Conservation (phyloP, 2,797 vertebrate genomes). For the Myotis vivesi region DNA sequence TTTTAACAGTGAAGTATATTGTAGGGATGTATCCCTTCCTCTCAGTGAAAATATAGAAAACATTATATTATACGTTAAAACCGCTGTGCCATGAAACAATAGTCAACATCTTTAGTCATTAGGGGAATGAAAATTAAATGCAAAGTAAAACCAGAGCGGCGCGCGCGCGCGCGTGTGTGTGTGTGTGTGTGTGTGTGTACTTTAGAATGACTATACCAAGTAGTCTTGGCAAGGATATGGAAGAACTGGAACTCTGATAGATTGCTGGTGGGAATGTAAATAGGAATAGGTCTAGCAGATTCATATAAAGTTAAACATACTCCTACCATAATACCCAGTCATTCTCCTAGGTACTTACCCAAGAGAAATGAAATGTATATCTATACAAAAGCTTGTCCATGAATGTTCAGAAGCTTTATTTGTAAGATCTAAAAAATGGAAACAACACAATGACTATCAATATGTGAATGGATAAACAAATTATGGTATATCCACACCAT, state of each 20-base stretch:
- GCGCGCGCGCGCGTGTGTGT: neutral
- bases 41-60: constrained; percentile 8
- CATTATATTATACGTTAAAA: neutral
- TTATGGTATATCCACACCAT: neutral
- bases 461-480: neutral
- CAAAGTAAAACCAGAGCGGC: constrained; percentile 4
- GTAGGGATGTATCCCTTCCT: neutral
- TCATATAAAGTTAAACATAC: constrained; percentile 18
- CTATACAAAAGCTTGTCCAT: neutral
- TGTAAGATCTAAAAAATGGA: neutral
- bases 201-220: neutral
- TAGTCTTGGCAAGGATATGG: neutral
- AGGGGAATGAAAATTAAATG: constrained; percentile 34
- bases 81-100: neutral
- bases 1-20: constrained; percentile 35
- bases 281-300: neutral
- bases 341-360: neutral
- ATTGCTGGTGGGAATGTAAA: neutral
- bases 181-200: neutral
- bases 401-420: neutral
- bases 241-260: neutral
- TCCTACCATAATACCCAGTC: neutral
- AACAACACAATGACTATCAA: neutral
- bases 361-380: constrained; percentile 12
- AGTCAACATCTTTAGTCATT: neutral